Evolutionary conservation across 2,113 vertebrate genomes (phyloP), one percentile per base, ranked within the genome.

Genomic region (Notothenia rossii): DNA sequence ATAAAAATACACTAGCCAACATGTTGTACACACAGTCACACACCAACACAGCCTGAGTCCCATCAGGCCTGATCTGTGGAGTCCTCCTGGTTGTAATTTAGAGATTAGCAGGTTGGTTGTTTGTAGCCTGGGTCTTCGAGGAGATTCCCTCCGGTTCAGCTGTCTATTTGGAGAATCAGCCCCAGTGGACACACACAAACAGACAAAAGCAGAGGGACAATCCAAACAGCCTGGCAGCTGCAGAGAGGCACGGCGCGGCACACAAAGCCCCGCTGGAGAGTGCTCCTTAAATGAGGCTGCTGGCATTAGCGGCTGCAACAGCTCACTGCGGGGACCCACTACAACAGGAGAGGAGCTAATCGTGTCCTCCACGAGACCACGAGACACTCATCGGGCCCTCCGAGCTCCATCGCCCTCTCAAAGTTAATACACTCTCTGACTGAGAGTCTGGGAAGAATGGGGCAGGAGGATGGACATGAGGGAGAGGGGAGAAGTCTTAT

Each of bases 361-460:
- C 68, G 64, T 77, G 85, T 79, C 71, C 71, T 67, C 67, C 0
- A 48, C 66, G 56, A 60, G 25, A 84, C 83, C 64, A 25, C 1
- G 53, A 89, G 79, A 83, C 81, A 64, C n/a, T 78, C 75, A 11
- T 45, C 20, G 5, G 66, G 50, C 77, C 64, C 71, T 72, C 51
- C 1, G 25, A 79, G 85, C 75, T 68, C 29, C 54, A 62, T 65
- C 5, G 1, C 61, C 81, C 81, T 82, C 78, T 87, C 80, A 80
- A 89, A 86, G 89, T 87, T 85, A 89, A 85, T 81, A 75, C 48
- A 70, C 79, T 78, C 55, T 67, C 61, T 66, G 49, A 56, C 50
- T 82, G 60, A 75, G 46, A 75, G 10, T 64, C 79, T 14, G 65
- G 50, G 40, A 75, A 50, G 60, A 58, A 18, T 14, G 18, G n/a